These are phyloP conservation scores for Caenorhabditis remanei DNA, from an alignment of 1,140 invertebrate genomes.

Conservation along the genomic window DNA sequence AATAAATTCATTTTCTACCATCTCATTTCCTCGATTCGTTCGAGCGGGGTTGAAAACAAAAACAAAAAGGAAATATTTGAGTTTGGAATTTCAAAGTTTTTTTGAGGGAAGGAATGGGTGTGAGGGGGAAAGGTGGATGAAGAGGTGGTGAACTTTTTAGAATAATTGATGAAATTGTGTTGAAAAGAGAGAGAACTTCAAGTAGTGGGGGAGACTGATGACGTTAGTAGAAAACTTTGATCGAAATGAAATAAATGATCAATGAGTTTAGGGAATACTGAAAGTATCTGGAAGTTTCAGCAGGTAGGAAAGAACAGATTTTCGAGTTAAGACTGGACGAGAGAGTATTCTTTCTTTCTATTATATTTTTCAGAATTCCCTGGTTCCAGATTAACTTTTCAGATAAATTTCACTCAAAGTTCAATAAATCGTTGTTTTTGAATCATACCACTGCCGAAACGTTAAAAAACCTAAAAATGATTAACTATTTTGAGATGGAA, in stretches of 20 bases:
- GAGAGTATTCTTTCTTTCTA: too few species aligned
- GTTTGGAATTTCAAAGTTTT: neutral
- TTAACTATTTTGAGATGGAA: too few species aligned
- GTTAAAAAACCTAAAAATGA: too few species aligned
- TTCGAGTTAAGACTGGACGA: too few species aligned
- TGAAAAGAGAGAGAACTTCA: neutral
- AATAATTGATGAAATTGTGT: conserved; percentile 50
- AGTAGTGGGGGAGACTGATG: neutral
- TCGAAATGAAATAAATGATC: neutral
- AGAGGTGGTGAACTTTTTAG: neutral
- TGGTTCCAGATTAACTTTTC: too few species aligned
- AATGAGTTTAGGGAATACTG: neutral
- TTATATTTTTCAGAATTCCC: too few species aligned
- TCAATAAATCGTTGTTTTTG: too few species aligned
- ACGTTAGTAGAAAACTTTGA: conserved; percentile 16
- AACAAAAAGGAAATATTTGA: neutral
- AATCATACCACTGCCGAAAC: too few species aligned
- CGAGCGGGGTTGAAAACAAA: neutral
- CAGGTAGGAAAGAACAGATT: too few species aligned
- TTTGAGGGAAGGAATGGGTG: neutral
- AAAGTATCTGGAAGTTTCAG: too few species aligned
- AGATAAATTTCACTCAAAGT: too few species aligned
- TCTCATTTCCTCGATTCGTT: neutral
- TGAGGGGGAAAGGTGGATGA: neutral
- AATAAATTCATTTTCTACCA: conserved; percentile 10